phyloP scores from a whole-genome alignment of 2,113 vertebrate species.

The Siphamia tubifer region DNA sequence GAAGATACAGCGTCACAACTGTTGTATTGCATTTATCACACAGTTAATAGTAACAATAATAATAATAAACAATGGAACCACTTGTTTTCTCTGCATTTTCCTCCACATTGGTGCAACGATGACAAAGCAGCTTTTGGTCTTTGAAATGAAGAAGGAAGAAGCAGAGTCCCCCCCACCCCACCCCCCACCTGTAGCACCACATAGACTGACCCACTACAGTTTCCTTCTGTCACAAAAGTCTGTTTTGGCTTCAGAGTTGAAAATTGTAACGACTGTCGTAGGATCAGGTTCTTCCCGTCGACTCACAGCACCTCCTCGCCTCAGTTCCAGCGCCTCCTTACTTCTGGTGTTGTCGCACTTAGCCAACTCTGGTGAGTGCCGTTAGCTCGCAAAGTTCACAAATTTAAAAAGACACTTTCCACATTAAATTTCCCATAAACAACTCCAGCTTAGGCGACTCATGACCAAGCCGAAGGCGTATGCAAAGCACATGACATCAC shows the following conservation, averaged over 20 bases:
- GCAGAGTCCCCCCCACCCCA: conserved; percentile 17
- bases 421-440: no score
- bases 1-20: conserved; percentile 31
- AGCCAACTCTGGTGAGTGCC: no score
- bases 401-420: no score
- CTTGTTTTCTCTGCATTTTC: conserved; percentile 42
- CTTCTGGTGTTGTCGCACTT: no score
- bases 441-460: no score
- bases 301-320: no score
- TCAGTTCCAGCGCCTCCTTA: no score
- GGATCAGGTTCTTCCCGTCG: no score
- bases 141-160: conserved; percentile 31
- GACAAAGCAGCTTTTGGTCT: conserved; percentile 60
- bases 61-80: conserved; percentile 45
- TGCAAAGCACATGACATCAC: no score
- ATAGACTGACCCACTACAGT: conserved; percentile 8
- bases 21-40: conserved; percentile 69
- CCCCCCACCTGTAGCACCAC: conserved; percentile 35
- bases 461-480: no score
- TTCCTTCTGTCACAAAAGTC: background rate
- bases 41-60: conserved; percentile 54
- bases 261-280: background rate
- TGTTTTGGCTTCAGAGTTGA: background rate
- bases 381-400: no score
- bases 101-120: conserved; percentile 5